Evolutionary conservation across 2,113 vertebrate genomes (phyloP), one percentile per base, ranked within the genome.

Genomic region (Anarrhichthys ocellatus): DNA sequence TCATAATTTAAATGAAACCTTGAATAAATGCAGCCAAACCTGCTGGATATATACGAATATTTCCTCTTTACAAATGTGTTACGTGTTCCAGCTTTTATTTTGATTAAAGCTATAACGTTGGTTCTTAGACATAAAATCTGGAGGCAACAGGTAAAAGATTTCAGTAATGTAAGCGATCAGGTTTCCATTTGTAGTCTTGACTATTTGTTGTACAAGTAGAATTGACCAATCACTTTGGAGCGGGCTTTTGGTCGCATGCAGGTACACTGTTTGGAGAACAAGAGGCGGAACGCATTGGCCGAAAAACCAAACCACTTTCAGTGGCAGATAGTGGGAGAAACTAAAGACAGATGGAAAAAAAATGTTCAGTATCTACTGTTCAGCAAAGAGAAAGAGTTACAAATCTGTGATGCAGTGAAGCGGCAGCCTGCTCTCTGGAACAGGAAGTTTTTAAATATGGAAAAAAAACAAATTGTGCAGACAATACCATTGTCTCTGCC

Each of bases 371-470:
- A 20, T 67, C 14, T 67, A 14, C n/a, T 46, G 24, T 68, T 66
- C 64, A 67, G n/a, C 36, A 42, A 70, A 63, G 20, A 29, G 17
- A 65, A 58, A 82, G 44, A 69, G 36, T 20, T 22, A 13, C 50
- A 67, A 0, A 0, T 27, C 15, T 15, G 36, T 54, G 29, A 14
- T 9, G 2, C 24, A 17, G 8, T 44, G 3, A 61, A 65, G 11
- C n/a, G 1, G 11, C 42, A 36, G 66, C 36, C 11, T 42, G 63
- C 52, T 81, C 15, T 76, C 14, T 54, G 17, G 20, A 86, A 86
- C 66, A 86, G 88, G 71, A 81, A 73, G 74, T 69, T 64, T 20
- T 82, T 46, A 24, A 40, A 65, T 2, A 61, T 75, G 61, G 66
- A 8, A 83, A 72, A 70, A 20, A 85, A 68, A 65, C 22, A 22